Evolutionary conservation across 2,888 invertebrate species (phyloP).

Genomic region (Drosophila anomalipes): DNA sequence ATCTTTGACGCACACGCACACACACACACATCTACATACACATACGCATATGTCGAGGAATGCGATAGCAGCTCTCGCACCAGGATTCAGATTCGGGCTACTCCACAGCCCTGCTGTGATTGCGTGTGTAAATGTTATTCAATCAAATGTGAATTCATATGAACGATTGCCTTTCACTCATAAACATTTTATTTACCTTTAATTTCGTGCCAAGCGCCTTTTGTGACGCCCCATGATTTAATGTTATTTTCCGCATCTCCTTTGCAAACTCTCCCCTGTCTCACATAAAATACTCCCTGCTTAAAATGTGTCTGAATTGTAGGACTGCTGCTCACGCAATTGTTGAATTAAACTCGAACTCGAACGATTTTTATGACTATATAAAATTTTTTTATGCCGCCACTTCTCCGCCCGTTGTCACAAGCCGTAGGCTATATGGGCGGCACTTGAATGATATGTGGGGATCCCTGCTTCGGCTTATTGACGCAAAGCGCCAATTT

Average conservation of each 20-base stretch:
- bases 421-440: background rate
- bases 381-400: constrained; percentile 61
- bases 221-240: constrained; percentile 70
- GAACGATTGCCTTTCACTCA: constrained; percentile 75
- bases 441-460: constrained; percentile 24
- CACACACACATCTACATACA: background rate
- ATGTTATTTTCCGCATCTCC: constrained; percentile 40
- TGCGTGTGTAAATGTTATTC: constrained; percentile 81
- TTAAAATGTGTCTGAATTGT: constrained; percentile 55
- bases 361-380: constrained; percentile 74
- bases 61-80: constrained; percentile 11
- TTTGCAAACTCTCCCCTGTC: background rate
- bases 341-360: constrained; percentile 64
- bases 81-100: constrained; percentile 1
- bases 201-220: constrained; percentile 77
- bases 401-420: background rate
- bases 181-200: constrained; percentile 81
- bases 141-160: constrained; percentile 79
- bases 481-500: constrained; percentile 71
- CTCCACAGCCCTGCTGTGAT: constrained; percentile 27
- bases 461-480: constrained; percentile 28
- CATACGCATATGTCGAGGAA: constrained; percentile 10
- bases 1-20: constrained; percentile 23
- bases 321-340: constrained; percentile 24
- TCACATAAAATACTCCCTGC: background rate